Conservation (phyloP, 2,113 vertebrate species). For the Morone saxatilis region DNA sequence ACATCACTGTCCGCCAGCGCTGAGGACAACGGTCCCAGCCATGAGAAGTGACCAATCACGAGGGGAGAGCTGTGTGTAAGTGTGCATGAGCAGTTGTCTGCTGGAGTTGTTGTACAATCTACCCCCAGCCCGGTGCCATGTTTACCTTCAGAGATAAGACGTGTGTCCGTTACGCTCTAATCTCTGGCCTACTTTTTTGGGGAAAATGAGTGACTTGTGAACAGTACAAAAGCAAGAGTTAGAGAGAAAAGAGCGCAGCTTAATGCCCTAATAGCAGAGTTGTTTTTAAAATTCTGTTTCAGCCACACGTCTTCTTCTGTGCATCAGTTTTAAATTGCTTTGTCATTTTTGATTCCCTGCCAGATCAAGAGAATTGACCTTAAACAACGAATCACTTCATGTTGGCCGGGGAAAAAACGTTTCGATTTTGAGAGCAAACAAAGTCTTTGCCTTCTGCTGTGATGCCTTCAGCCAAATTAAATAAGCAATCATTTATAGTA, state of each 20-base stretch:
- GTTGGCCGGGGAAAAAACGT: slow-evolving; percentile 5
- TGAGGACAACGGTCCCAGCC: slow-evolving; percentile 50
- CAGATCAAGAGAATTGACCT: not conserved
- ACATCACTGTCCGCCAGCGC: slow-evolving; percentile 49
- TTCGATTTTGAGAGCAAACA: slow-evolving; percentile 18
- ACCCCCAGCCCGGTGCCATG: not conserved
- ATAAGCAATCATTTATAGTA: not conserved
- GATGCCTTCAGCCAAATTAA: slow-evolving; percentile 19
- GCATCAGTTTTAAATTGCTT: not conserved
- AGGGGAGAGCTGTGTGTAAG: not conserved
- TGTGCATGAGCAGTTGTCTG: not conserved
- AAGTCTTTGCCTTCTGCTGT: slow-evolving; percentile 1
- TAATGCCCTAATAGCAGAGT: too few relatives aligned
- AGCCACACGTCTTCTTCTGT: not conserved
- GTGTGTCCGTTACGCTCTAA: not conserved
- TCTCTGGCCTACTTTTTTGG: not conserved
- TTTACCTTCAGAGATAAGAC: slow-evolving; percentile 44
- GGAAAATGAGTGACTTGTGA: not conserved
- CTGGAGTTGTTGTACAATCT: not conserved
- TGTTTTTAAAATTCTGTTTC: not conserved
- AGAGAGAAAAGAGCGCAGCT: not conserved
- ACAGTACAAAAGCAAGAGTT: not conserved
- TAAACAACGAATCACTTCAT: not conserved
- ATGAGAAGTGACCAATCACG: slow-evolving; percentile 15
- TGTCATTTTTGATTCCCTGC: not conserved